Conservation (phyloP, 2,888 invertebrate genomes). For the Halictus ligatus region DNA sequence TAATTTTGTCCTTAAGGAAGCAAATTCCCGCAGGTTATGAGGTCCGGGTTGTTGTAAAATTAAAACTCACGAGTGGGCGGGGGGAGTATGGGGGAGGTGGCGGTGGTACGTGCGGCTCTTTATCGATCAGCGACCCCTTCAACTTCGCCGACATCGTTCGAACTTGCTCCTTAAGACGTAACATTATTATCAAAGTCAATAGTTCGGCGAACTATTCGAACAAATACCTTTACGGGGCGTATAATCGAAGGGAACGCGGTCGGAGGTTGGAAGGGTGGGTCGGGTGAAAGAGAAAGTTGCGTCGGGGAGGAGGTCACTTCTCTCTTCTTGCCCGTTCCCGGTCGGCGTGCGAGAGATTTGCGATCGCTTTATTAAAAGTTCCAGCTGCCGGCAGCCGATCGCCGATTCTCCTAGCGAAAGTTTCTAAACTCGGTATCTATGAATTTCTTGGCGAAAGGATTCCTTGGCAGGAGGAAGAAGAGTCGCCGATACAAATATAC, state of each 20-base stretch:
- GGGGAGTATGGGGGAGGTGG: not conserved
- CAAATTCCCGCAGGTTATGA: too few species aligned
- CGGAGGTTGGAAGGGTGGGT: not conserved
- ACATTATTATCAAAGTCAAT: slow-evolving; percentile 60
- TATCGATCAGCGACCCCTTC: slow-evolving; percentile 43
- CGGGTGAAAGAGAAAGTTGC: slow-evolving; percentile 15
- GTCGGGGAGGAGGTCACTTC: slow-evolving; percentile 45
- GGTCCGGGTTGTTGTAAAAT: slow-evolving; percentile 10
- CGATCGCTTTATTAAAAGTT: slow-evolving; percentile 81
- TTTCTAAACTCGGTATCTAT: slow-evolving; percentile 64
- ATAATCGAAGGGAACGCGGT: slow-evolving; percentile 22
- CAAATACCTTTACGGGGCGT: slow-evolving; percentile 49
- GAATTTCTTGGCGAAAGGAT: slow-evolving; percentile 49
- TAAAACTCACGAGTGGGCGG: not conserved
- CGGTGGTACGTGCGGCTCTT: slow-evolving; percentile 14
- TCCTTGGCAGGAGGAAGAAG: not conserved
- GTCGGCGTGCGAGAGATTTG: slow-evolving; percentile 69
- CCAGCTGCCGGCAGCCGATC: slow-evolving; percentile 73
- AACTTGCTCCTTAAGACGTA: slow-evolving; percentile 44
- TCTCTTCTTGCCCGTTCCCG: slow-evolving; percentile 36
- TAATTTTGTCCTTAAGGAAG: too few species aligned
- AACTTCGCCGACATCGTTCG: slow-evolving; percentile 43
- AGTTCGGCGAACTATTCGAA: slow-evolving; percentile 67
- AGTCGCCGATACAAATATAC: slow-evolving; percentile 17
- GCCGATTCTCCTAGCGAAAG: slow-evolving; percentile 61